Evolutionary conservation across 2,113 vertebrate genomes (phyloP), one percentile per base, ranked within the genome.

Genomic region (Vulpes ferrilata): DNA sequence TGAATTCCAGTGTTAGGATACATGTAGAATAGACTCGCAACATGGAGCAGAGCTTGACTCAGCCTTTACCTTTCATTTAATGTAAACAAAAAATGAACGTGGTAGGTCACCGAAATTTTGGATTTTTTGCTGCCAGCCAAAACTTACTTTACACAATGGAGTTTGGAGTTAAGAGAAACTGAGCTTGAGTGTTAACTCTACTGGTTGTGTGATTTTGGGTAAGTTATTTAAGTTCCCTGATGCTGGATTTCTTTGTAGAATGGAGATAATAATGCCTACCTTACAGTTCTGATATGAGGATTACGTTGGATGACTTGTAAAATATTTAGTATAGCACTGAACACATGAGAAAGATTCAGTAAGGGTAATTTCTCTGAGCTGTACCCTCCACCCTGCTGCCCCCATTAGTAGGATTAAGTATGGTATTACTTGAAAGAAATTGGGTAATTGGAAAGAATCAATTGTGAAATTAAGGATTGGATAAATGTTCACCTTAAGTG

Each of bases 221-320:
- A 22, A 51, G 25, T 91, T 92, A 78, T 60, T 87, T 73, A 38
- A 88, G 32, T 73, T 92, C 30, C 85, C n/a, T 15, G 86, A 59
- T 5, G 25, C 43, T 95, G 53, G 43, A 27, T 96, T 96, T 92
- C 82, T 86, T 96, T 93, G 25, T 82, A 25, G 81, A 73, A 60
- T 86, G 87, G 96, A 82, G 53, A 38, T 92, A 19, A 65, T 92
- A 65, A 79, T n/a, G 57, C 11, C 69, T 38, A 3, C n/a, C 32
- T 85, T 78, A 73, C 4, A 88, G 51, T 88, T 96, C 23, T 67
- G 55, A 67, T 86, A 16, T 48, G 43, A 95, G 64, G 78, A 88
- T 90, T 93, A 73, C 90, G n/a, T 35, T 81, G 76, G 71, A 51
- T 69, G 84, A 51, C 84, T 80, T 89, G 8, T 71, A 32, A 96